Evolutionary conservation across 2,797 vertebrate species (phyloP).

Genomic region (Parauchenoglanis ngamensis): DNA sequence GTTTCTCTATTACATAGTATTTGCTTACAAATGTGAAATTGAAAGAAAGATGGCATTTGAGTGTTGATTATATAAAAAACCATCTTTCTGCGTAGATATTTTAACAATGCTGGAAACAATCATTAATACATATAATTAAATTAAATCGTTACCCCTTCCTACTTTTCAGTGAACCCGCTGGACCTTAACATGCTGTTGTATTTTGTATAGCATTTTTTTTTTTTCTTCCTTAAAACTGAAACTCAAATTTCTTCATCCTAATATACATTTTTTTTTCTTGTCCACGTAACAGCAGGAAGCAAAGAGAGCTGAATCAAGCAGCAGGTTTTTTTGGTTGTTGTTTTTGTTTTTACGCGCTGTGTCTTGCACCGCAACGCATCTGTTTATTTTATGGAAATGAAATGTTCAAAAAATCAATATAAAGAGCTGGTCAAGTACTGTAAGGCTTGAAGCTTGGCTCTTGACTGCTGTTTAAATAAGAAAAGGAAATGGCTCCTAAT

Average conservation of each 20-base stretch:
- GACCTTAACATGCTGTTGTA: background rate
- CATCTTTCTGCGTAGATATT: background rate
- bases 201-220: background rate
- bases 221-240: background rate
- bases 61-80: background rate
- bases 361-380: slow-evolving; percentile 35
- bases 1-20: background rate
- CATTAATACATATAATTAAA: background rate
- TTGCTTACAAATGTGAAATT: background rate
- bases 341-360: background rate
- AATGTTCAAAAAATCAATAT: slow-evolving; percentile 64
- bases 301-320: background rate
- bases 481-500: slow-evolving; percentile 67
- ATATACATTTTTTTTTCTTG: background rate
- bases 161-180: background rate
- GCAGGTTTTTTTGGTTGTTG: no score
- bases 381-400: slow-evolving; percentile 60
- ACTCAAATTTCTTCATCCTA: background rate
- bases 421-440: slow-evolving; percentile 55
- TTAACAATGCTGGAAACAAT: background rate
- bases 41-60: background rate
- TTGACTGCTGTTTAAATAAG: slow-evolving; percentile 71
- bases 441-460: slow-evolving; percentile 56
- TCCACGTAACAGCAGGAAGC: background rate
- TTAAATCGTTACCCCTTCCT: no score